Percentiles rank a stretch among this genome's conserved stretches.
Evolutionary conservation across 2,797 vertebrate genomes (phyloP).

Genomic region (Lepus oiostolus): DNA sequence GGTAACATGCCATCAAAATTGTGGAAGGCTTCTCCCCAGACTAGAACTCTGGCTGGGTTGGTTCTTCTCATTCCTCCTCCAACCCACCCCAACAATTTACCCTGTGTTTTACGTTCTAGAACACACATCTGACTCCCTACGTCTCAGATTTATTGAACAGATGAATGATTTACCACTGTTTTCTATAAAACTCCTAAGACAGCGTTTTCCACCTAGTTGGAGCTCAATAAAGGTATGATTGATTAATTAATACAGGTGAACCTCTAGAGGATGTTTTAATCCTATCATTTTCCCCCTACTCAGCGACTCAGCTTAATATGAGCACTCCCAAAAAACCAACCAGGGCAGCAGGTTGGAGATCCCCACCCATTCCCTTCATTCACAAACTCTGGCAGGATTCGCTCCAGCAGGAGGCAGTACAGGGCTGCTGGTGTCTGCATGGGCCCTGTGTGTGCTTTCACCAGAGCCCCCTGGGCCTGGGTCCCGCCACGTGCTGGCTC

Average conservation of each 20-base stretch:
- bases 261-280: constrained; percentile 44
- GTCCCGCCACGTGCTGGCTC: not conserved
- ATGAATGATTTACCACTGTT: constrained; percentile 60
- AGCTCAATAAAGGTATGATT: constrained; percentile 44
- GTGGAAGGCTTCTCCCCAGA: not conserved
- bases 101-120: not conserved
- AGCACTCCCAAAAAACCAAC: not conserved
- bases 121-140: not conserved
- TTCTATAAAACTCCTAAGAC: constrained; percentile 48
- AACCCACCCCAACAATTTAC: not conserved
- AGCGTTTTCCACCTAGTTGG: constrained; percentile 54
- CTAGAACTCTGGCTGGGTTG: not conserved
- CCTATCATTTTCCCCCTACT: not conserved
- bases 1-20: not conserved
- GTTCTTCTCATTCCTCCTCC: not conserved
- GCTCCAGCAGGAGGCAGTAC: not conserved
- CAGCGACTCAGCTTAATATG: constrained; percentile 37
- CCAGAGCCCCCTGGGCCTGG: not conserved
- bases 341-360: not conserved
- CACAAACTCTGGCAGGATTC: not conserved
- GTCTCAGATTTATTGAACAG: not conserved
- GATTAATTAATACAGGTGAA: constrained; percentile 64
- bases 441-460: not conserved
- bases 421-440: not conserved
- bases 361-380: not conserved